Conservation (phyloP, 1,140 invertebrate genomes). For the Periplaneta americana region DNA sequence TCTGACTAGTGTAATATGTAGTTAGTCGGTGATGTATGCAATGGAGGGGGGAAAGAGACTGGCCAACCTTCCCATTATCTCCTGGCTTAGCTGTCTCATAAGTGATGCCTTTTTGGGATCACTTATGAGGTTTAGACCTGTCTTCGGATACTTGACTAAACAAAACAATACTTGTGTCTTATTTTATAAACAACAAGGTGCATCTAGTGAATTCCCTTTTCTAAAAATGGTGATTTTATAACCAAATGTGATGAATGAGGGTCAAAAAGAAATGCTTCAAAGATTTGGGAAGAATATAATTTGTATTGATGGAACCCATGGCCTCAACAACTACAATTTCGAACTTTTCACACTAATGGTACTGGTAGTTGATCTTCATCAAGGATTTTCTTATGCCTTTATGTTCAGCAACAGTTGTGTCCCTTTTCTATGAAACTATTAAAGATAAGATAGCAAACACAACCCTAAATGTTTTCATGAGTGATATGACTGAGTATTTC, state of each 20-base stretch:
- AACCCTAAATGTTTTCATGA: background rate
- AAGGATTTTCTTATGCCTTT: constrained; percentile 23
- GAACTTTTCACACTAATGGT: constrained; percentile 24
- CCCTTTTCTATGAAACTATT: constrained; percentile 3
- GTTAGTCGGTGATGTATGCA: too few species aligned
- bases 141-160: too few species aligned
- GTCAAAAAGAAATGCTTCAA: constrained; percentile 21
- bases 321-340: constrained; percentile 24
- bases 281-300: constrained; percentile 23
- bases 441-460: background rate
- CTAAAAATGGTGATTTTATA: constrained; percentile 22
- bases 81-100: too few species aligned
- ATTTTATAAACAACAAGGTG: too few species aligned
- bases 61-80: too few species aligned
- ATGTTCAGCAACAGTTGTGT: constrained; percentile 24
- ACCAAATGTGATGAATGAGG: constrained; percentile 21
- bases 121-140: too few species aligned
- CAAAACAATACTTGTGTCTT: too few species aligned
- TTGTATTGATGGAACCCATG: constrained; percentile 24
- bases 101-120: too few species aligned
- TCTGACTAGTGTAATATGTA: too few species aligned
- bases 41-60: too few species aligned
- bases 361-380: constrained; percentile 22
- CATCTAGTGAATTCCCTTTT: too few species aligned
- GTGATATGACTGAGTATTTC: constrained; percentile 17